Base-by-base conservation (phyloP, 2,113 vertebrate species). In the Scomber colias region DNA sequence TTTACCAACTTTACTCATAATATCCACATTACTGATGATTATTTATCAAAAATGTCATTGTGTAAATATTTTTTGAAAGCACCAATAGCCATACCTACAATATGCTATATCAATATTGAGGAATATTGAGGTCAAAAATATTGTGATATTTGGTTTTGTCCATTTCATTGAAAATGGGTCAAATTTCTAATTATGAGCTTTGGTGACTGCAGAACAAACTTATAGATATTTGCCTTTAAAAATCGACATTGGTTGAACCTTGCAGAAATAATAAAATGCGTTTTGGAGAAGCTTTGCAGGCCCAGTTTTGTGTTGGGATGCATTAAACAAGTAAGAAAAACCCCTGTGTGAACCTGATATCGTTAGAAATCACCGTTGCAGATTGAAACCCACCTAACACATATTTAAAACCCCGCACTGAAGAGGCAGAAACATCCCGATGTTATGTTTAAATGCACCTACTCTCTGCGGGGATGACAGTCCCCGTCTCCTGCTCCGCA, bases 391-490 rank as follows among this genome's bases (percentile, higher is more conserved):
- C 19, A 46, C 31, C 30, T 45, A 17, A 55, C 3, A 19, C 13
- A 56, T 11, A 2, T 21, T 4, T 21, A 1, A 40, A 49, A 53
- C 19, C 44, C 27, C 16, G 4, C 30, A 21, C 17, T 5, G 12
- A 51, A 65, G 11, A 27, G 1, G 17, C 11, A 21, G 1, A 30
- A 27, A 70, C 19, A 44, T 8, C 0, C 1, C 9, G 0, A 27
- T 40, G 4, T 16, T 6, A 5, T 54, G 1, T 61, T 24, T 21
- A 56, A 19, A 71, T 45, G 55, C 91, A 95, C 97, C 54, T 95
- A 98, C 98, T 98, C 92, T 98, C 97, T 1, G 97, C 96, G 19
- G 97, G 98, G 71, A 99, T 96, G 70, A 94, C 95, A 8, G 94
- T 97, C 67, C 97, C 97, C 0, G 96, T 50, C 51, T 97, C 94